A percentile compares a stretch with the other conserved stretches of the same genome.
Evolutionary conservation across 2,797 vertebrate genomes (phyloP).

Genomic region (Oryzias sinensis): DNA sequence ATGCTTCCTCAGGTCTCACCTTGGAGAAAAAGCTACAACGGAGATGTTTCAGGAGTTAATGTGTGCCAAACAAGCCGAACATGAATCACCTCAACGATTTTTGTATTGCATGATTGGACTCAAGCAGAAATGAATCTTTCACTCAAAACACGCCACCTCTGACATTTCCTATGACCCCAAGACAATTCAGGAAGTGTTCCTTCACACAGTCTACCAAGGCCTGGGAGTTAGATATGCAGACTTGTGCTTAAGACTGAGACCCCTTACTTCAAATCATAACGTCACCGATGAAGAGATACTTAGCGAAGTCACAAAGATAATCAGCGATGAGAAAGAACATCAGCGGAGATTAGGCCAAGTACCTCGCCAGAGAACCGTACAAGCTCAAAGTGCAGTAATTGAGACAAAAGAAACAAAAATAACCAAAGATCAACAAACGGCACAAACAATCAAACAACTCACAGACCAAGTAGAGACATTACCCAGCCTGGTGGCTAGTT

Average conservation of each 20-base stretch:
- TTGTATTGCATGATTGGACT: too few species aligned
- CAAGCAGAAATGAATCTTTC: too few species aligned
- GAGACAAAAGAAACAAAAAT: not conserved
- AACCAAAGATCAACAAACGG: too few species aligned
- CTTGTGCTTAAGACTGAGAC: slow-evolving; percentile 8
- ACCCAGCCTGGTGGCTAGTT: too few species aligned
- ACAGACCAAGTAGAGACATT: too few species aligned
- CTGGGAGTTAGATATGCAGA: not conserved
- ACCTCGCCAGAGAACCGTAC: slow-evolving; percentile 3
- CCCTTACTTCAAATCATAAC: slow-evolving; percentile 1
- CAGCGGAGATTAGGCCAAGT: slow-evolving; percentile 18
- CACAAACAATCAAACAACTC: too few species aligned
- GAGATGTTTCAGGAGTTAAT: slow-evolving; percentile 37
- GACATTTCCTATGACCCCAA: too few species aligned
- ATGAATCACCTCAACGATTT: not conserved
- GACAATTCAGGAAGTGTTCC: too few species aligned
- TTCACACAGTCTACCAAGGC: too few species aligned
- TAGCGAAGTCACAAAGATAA: slow-evolving; percentile 29
- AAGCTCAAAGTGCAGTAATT: slow-evolving; percentile 3
- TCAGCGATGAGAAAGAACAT: slow-evolving; percentile 32
- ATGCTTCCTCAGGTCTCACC: slow-evolving; percentile 31
- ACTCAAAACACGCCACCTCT: too few species aligned
- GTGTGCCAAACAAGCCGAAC: slow-evolving; percentile 2
- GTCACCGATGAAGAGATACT: slow-evolving; percentile 35
- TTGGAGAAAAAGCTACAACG: slow-evolving; percentile 16